Evolutionary conservation across 2,797 vertebrate species (phyloP), one percentile per base, ranked within the genome.

Genomic region (Menidia menidia): DNA sequence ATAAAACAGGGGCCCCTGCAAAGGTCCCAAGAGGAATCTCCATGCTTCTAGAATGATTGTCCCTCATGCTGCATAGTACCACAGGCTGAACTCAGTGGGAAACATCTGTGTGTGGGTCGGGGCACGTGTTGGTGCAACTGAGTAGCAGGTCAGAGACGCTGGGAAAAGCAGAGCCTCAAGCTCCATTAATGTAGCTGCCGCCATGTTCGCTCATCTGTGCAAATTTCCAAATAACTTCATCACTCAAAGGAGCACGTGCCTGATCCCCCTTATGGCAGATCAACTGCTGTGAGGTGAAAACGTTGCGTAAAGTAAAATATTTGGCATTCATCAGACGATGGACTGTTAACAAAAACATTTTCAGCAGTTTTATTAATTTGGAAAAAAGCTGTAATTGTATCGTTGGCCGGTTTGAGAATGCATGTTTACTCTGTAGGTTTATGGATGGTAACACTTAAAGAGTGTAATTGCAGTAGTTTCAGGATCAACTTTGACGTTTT

Each of bases 101-200:
- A 93, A 92, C 90, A 85, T 92, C 88, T 92, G 88, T 57, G 73
- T 45, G 80, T 76, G 78, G 77, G 89, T 63, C 39, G 74, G 85
- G 82, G 80, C 80, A 73, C 56, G 78, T 86, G 82, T 82, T 88
- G 72, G 77, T 79, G 74, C 77, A 68, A 68, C 68, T 25, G 66
- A 69, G 75, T 43, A 82, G 82, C 80, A 70, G 71, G 60, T 85
- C 52, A 43, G 68, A 88, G 75, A 80, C 65, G 60, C 64, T 35
- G 73, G 78, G 72, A 82, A 85, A 87, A 80, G 55, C 60, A 56
- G 32, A 47, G 35, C 81, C 81, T 69, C 58, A 65, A 76, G 64
- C 67, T 68, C 78, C 85, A 78, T 82, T 83, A 83, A 87, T 74
- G 87, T 60, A 71, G 59, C 78, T 81, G 78, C 79, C 57, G 71